phyloP scores from a whole-genome alignment of 2,888 invertebrate species.

The Andrena chrysosceles region DNA sequence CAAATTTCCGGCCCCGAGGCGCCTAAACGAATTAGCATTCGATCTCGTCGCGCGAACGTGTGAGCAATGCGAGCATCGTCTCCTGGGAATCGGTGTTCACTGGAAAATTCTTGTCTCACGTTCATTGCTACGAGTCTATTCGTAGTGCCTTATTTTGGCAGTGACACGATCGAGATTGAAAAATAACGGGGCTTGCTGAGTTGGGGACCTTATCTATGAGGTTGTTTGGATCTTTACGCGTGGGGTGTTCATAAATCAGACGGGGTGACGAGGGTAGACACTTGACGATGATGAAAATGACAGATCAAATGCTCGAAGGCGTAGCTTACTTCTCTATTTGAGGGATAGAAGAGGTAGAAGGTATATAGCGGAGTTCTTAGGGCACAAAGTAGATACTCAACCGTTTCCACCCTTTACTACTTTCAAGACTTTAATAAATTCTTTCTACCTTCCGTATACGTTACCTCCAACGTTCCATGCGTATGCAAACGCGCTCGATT shows the following conservation, averaged over 20 bases:
- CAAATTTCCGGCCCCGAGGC: slow-evolving; percentile 78
- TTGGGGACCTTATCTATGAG: neutral
- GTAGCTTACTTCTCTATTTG: too few species aligned
- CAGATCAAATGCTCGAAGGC: too few species aligned
- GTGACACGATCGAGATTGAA: slow-evolving; percentile 20
- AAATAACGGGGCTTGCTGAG: neutral
- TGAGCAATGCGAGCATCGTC: slow-evolving; percentile 57
- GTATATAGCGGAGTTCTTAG: too few species aligned
- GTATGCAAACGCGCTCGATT: neutral
- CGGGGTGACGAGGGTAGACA: neutral
- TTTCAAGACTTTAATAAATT: neutral
- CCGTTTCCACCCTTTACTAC: too few species aligned
- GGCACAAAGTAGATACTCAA: too few species aligned
- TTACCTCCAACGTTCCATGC: neutral
- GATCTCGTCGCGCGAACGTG: slow-evolving; percentile 72
- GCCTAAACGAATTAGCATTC: slow-evolving; percentile 81
- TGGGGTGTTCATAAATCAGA: neutral
- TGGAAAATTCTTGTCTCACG: slow-evolving; percentile 63
- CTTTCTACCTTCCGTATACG: neutral
- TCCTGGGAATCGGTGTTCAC: slow-evolving; percentile 60
- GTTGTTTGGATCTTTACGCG: neutral
- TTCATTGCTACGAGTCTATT: slow-evolving; percentile 24
- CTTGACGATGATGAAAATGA: too few species aligned
- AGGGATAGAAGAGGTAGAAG: too few species aligned
- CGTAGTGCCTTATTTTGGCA: slow-evolving; percentile 7